Base-by-base conservation (phyloP, 2,113 vertebrate genomes). In the Hemiscyllium ocellatum region DNA sequence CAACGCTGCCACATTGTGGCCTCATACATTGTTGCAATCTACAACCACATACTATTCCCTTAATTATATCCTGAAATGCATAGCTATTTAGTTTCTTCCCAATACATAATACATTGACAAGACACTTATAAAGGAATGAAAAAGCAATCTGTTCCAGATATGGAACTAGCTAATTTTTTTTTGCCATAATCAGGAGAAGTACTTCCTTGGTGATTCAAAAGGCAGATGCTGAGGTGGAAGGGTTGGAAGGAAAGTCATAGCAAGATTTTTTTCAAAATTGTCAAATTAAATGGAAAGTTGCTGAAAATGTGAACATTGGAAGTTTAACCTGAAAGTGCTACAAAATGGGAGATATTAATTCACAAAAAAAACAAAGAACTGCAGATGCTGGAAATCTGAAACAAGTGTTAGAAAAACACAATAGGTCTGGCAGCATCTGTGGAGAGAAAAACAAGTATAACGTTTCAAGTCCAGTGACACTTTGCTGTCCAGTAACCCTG, bases 1-100 rank as follows among this genome's bases (percentile, higher is more conserved):
- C 20, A 56, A 89, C 86, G 56, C 47, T 89, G 86, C 86, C 86
- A 89, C 86, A 89, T 29, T 52, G 86, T 89, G 86, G 50, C 52
- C 86, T 89, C 56, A 50, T 56, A 56, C 61, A 61, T 56, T 89
- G 15, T 37, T 17, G 78, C 78, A 80, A 42, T 42, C n/a, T n/a
- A 80, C 78, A 42, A 80, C 78, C 2, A 80, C 70, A 80, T 2
- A n/a, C 76, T 15, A 37, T 80, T 80, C 13, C n/a, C 76, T 17
- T 22, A 22, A 70, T 78, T 29, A n/a, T 8, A 78, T 78, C 33
- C 76, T 80, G 2, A 17, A 80, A 80, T 80, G 13, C 13, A 80
- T 56, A 69, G 17, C 24, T 72, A 8, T 72, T 26, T 19, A 72
- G 5, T 72, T 72, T 72, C 70, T 72, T 72, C 70, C 6, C 24